These are phyloP conservation scores for Drosophila aldrichi DNA, from an alignment of 2,888 invertebrate species.

Conservation along the genomic window DNA sequence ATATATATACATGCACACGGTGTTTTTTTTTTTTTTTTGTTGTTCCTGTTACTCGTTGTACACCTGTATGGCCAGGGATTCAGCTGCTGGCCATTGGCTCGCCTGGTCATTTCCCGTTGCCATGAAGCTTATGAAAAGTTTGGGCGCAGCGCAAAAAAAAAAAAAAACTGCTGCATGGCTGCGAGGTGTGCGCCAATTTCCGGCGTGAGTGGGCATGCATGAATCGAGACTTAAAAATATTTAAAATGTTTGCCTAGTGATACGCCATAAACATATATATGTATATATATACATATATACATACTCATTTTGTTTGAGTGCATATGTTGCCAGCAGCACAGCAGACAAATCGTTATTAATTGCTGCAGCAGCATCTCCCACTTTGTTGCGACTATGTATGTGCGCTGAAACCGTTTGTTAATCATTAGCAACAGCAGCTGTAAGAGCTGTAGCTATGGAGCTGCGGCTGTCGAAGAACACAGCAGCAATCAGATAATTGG, in stretches of 20 bases:
- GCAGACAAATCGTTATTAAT: conserved; percentile 58
- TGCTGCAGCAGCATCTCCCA: conserved; percentile 21
- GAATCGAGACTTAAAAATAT: conserved; percentile 39
- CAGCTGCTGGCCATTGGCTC: conserved; percentile 33
- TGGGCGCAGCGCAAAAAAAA: neutral
- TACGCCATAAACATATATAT: neutral
- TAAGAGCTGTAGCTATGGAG: neutral
- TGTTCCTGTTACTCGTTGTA: neutral
- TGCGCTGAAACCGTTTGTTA: neutral
- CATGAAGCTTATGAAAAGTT: conserved; percentile 44
- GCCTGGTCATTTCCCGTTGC: conserved; percentile 58
- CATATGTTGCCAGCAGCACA: conserved; percentile 50
- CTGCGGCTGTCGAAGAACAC: neutral
- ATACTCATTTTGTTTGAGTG: conserved; percentile 6
- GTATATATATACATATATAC: no score
- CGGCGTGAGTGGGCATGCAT: conserved; percentile 61
- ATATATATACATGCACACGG: neutral
- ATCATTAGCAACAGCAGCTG: neutral
- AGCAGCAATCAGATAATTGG: conserved; percentile 20
- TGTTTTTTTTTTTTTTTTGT: no score
- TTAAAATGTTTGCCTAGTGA: conserved; percentile 47
- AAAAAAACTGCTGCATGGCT: conserved; percentile 67
- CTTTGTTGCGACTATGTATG: neutral
- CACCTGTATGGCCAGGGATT: conserved; percentile 24
- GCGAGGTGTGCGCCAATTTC: conserved; percentile 81